phyloP scores from a whole-genome alignment of 2,888 invertebrate genomes.

The Coelogynopora nodosa region DNA sequence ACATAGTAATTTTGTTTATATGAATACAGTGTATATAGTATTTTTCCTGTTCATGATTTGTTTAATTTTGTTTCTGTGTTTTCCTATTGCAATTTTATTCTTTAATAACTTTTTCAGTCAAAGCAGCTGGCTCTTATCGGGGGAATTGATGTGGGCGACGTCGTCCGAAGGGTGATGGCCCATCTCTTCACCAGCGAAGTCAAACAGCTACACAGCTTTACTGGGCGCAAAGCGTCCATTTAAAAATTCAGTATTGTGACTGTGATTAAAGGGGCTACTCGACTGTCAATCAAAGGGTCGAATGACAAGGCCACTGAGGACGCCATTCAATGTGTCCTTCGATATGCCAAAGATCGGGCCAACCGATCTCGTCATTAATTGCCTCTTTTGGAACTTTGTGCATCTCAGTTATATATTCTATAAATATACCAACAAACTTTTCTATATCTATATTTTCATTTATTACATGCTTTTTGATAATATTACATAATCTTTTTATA shows the following conservation, averaged over 20 bases:
- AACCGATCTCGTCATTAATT: background rate
- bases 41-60: no score
- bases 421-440: background rate
- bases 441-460: background rate
- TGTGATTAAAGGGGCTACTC: background rate
- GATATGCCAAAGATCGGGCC: conserved; percentile 26
- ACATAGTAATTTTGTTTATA: no score
- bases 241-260: conserved; percentile 14
- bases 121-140: conserved; percentile 13
- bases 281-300: background rate
- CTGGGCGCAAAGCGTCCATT: conserved; percentile 6
- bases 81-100: background rate
- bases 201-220: background rate
- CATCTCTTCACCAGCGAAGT: background rate
- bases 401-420: background rate
- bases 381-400: background rate
- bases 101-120: background rate
- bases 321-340: background rate
- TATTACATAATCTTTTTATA: no score
- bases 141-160: conserved; percentile 14
- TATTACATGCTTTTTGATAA: background rate
- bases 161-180: background rate
- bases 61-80: no score
- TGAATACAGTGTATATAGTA: no score
- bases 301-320: background rate